phyloP scores from a whole-genome alignment of 2,797 vertebrate genomes.

The Clarias laeviceps region DNA sequence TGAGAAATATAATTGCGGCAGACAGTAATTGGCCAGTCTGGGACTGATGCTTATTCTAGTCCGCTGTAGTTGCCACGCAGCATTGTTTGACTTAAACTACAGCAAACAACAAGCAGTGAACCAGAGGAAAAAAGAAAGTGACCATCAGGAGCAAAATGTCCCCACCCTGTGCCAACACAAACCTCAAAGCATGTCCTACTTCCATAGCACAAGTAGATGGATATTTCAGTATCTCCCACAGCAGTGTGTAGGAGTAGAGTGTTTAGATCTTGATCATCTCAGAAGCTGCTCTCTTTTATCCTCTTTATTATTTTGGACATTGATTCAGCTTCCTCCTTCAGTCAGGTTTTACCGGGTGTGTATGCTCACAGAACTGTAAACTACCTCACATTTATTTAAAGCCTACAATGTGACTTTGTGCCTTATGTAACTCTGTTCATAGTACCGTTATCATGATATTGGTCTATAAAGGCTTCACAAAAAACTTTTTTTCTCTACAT shows the following conservation, averaged over 20 bases:
- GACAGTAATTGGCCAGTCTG: conserved; percentile 60
- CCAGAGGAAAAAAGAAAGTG: background rate
- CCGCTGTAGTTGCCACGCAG: conserved; percentile 52
- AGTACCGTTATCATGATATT: background rate
- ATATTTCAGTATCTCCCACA: background rate
- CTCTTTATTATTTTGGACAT: background rate
- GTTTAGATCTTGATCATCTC: background rate
- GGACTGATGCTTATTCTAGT: conserved; percentile 57
- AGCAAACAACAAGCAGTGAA: conserved; percentile 51
- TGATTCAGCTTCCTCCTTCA: background rate
- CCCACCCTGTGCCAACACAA: background rate
- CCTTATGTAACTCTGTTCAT: background rate
- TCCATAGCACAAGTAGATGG: background rate
- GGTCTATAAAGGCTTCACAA: background rate
- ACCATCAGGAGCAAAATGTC: background rate
- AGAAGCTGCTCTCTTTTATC: background rate
- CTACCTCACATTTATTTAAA: background rate
- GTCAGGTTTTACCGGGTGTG: background rate
- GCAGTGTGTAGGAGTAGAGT: background rate
- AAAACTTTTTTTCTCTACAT: too few species aligned
- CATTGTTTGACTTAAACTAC: conserved; percentile 56
- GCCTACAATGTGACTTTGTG: background rate
- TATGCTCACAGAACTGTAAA: background rate
- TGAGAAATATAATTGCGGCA: conserved; percentile 57
- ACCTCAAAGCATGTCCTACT: background rate